phyloP scores from a whole-genome alignment of 2,113 vertebrate species.

The Edolisoma coerulescens region DNA sequence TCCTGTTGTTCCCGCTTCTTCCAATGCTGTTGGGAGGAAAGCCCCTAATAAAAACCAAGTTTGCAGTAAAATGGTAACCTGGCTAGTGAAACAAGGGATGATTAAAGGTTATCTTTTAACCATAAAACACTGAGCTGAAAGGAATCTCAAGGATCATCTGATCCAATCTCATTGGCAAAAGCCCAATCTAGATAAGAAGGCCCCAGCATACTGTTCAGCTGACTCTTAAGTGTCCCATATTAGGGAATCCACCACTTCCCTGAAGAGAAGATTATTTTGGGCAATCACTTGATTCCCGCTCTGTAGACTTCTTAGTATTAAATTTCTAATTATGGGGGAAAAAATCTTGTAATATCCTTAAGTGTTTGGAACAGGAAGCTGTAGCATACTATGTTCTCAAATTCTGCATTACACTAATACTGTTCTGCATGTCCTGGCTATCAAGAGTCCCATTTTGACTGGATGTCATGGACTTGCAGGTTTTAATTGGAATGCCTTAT shows the following conservation, averaged over 20 bases:
- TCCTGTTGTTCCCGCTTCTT: background rate
- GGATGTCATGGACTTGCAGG: background rate
- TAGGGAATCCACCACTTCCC: background rate
- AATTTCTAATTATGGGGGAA: background rate
- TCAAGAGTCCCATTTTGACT: background rate
- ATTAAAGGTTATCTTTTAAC: background rate
- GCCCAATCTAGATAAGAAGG: background rate
- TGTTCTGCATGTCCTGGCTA: background rate
- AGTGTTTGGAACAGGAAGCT: background rate
- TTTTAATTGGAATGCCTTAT: background rate
- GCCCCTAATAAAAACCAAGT: background rate
- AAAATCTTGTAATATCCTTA: background rate
- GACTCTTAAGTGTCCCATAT: background rate
- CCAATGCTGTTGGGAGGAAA: background rate
- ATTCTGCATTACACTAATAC: background rate
- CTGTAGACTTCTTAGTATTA: background rate
- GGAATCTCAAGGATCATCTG: background rate
- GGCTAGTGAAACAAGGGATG: background rate
- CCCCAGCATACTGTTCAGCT: background rate
- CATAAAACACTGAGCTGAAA: background rate
- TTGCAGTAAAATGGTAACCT: background rate
- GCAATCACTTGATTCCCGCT: background rate
- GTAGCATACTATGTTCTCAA: background rate
- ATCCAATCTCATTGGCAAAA: background rate
- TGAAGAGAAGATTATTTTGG: background rate